Evolutionary conservation across 2,113 vertebrate species (phyloP).

Genomic region (Lophotis ruficrista): DNA sequence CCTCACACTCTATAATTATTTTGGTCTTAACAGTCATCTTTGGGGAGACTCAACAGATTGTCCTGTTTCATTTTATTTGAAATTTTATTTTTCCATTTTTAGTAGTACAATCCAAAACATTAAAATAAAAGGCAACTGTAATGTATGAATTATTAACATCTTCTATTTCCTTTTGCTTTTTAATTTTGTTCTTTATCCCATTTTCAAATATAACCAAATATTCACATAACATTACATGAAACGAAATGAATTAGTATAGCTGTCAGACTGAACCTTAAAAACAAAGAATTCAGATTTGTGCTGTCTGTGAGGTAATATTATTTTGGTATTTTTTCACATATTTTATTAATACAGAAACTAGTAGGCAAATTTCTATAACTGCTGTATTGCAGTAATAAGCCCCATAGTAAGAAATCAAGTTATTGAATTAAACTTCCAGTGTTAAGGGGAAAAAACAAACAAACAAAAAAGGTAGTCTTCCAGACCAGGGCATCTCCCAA

Average conservation of each 20-base stretch:
- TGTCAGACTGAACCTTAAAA: neutral
- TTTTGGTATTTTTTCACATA: neutral
- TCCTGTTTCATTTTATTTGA: neutral
- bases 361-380: neutral
- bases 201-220: slow-evolving; percentile 10
- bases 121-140: neutral
- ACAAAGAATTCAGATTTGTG: neutral
- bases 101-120: neutral
- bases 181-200: neutral
- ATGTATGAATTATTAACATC: neutral
- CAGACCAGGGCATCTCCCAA: neutral
- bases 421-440: neutral
- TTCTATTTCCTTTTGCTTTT: neutral
- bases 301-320: neutral
- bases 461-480: neutral
- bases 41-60: neutral
- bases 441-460: neutral
- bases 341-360: neutral
- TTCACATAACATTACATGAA: neutral
- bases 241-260: neutral
- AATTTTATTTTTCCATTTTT: neutral
- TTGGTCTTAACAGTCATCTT: neutral
- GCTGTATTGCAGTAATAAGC: neutral
- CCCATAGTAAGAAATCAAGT: neutral
- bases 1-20: neutral